Evolutionary conservation across 2,888 invertebrate genomes (phyloP), one percentile per base, ranked within the genome.

Genomic region (Plebejus melissa): DNA sequence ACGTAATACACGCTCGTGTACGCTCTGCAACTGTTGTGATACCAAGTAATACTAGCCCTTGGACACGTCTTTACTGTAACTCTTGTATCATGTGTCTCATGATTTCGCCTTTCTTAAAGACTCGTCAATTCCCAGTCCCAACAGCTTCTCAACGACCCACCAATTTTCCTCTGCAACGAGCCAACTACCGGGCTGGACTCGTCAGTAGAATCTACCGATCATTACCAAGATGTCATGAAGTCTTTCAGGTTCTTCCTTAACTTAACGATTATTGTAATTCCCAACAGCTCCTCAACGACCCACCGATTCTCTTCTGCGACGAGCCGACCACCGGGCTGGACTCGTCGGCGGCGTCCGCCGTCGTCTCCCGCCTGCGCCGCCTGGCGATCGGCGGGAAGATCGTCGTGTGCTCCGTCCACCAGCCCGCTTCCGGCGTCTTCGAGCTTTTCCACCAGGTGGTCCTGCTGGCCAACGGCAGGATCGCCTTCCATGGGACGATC

Each of bases 311-410:
- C 75, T 98, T 98, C 90, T 98, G 98, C 86, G 98, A 99, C 84
- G 99, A 99, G 85, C 98, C 98, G 0, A 98, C 98, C 0, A 98
- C 98, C 0, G 98, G 98, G 0, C 88, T 99, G 75, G 99, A 99
- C 88, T 98, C 98, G 81, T 98, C 95, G 88, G 97, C 96, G 84
- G 98, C 99, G 0, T 95, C 96, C 79, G 95, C 96, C 22, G 97
- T 98, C 0, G 95, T 98, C 11, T 95, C 95, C 78, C 95, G 96
- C 0, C 89, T 97, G 50, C 93, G 95, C 65, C 94, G 94, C 80
- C 92, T 97, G 54, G 94, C 96, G 11, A 88, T 89, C 69, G 94
- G 95, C 54, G 97, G 97, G 4, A 97, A 97, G 89, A 95, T 97
- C 36, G 96, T 98, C 57, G 94, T 98, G 75, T 97, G 97, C 83